Percentiles rank a stretch among this genome's conserved stretches.
Conservation (phyloP, 2,113 vertebrate species). For the Hippoglossus stenolepis region DNA sequence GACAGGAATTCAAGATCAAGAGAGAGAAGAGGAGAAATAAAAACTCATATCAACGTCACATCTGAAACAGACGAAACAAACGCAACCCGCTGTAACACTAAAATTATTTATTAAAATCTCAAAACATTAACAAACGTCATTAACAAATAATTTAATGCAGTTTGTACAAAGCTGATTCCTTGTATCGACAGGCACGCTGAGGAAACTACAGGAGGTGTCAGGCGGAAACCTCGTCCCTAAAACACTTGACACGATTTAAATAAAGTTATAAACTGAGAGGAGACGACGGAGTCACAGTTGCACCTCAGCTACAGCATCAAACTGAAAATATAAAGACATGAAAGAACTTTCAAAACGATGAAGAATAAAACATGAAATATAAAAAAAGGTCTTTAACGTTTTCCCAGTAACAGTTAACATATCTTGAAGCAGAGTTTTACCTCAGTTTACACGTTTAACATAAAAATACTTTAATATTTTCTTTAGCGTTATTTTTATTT, state of each 20-base stretch:
- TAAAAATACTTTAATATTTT: background rate
- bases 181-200: conserved; percentile 17
- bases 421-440: background rate
- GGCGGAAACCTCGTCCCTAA: conserved; percentile 11
- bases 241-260: background rate
- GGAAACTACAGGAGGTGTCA: background rate
- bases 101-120: conserved; percentile 47
- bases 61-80: background rate
- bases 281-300: background rate
- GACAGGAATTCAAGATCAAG: too few species aligned
- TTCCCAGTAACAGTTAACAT: background rate
- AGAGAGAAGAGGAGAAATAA: too few species aligned
- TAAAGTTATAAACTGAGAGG: background rate
- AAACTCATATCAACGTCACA: background rate
- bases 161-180: conserved; percentile 78
- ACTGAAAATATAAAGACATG: background rate
- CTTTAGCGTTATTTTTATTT: too few species aligned
- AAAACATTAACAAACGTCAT: conserved; percentile 35
- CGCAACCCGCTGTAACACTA: background rate
- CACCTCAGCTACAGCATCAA: background rate
- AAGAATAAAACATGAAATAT: conserved; percentile 12
- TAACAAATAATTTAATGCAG: conserved; percentile 81
- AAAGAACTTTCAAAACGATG: background rate
- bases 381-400: conserved; percentile 22
- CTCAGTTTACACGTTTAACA: background rate